Evolutionary conservation across 2,797 vertebrate genomes (phyloP).

Genomic region (Pseudotriccus pelzelni): DNA sequence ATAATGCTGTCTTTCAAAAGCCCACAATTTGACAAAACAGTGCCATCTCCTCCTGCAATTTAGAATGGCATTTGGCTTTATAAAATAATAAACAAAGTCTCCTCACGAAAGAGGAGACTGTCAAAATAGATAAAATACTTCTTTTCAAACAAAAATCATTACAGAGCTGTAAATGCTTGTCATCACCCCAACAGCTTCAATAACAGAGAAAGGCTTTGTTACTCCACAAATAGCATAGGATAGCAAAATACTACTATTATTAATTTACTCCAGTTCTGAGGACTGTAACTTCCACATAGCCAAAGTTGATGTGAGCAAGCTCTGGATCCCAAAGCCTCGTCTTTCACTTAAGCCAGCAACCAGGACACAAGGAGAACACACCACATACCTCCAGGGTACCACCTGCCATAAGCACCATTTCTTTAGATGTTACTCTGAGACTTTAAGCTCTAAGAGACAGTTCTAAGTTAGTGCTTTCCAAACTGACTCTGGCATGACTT

Average conservation of each 20-base stretch:
- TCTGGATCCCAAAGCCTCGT: neutral
- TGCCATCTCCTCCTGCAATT: neutral
- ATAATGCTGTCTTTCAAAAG: neutral
- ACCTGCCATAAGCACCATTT: neutral
- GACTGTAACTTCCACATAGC: neutral
- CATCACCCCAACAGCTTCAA: neutral
- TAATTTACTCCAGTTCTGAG: neutral
- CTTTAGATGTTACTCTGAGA: neutral
- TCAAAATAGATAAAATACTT: neutral
- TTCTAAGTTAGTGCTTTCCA: neutral
- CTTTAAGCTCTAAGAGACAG: neutral
- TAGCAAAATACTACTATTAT: neutral
- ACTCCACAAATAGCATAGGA: neutral
- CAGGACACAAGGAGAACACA: neutral
- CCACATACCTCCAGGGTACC: neutral
- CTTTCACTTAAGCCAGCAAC: neutral
- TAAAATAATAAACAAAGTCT: neutral
- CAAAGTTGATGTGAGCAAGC: accelerated
- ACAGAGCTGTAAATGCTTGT: neutral
- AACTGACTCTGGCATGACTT: neutral
- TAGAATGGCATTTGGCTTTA: neutral
- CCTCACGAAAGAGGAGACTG: neutral
- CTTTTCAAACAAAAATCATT: neutral
- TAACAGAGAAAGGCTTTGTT: neutral
- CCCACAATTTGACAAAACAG: neutral